A percentile compares a stretch with the other conserved stretches of the same genome.
These are phyloP conservation scores for Chelidonichthys spinosus DNA, from an alignment of 2,797 vertebrate species.

Conservation along the genomic window DNA sequence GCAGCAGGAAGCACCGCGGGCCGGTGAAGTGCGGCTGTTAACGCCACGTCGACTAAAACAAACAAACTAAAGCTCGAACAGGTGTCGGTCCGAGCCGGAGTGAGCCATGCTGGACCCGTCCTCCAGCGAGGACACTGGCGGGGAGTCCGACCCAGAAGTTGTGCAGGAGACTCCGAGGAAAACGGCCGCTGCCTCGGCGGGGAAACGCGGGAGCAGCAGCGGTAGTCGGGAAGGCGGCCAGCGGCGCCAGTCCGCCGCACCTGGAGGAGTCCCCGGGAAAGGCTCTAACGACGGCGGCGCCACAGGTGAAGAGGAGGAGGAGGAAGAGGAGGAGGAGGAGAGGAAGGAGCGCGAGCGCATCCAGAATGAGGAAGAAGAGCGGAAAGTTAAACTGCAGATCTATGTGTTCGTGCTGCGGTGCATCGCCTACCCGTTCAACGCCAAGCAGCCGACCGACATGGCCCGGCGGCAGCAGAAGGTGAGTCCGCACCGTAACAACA, in stretches of 20 bases:
- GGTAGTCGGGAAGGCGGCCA: constrained; percentile 29
- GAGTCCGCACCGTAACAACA: constrained; percentile 57
- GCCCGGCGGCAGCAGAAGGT: constrained; percentile 97
- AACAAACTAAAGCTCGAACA: constrained; percentile 36
- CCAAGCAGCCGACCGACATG: constrained; percentile 98
- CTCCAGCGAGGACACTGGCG: constrained; percentile 94
- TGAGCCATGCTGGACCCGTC: constrained; percentile 93
- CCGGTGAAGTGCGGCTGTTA: constrained; percentile 71
- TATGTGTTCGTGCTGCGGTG: constrained; percentile 94
- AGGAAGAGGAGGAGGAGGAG: constrained; percentile 78
- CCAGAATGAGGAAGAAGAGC: constrained; percentile 86
- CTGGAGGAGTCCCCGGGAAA: constrained; percentile 42
- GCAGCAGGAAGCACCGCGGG: background rate
- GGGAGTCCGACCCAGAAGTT: constrained; percentile 87
- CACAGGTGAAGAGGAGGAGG: constrained; percentile 67
- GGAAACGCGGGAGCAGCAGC: constrained; percentile 36
- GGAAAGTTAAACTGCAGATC: constrained; percentile 89
- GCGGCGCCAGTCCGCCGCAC: constrained; percentile 38
- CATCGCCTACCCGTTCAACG: constrained; percentile 95
- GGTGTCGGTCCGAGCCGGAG: constrained; percentile 29
- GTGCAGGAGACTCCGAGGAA: constrained; percentile 75
- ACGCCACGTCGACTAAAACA: constrained; percentile 75
- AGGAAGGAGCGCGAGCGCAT: constrained; percentile 75
- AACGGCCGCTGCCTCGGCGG: constrained; percentile 20
- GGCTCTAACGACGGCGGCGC: constrained; percentile 15